Evolutionary conservation across 2,797 vertebrate genomes (phyloP), one percentile per base, ranked within the genome.

Genomic region (Molossus alvarezi): DNA sequence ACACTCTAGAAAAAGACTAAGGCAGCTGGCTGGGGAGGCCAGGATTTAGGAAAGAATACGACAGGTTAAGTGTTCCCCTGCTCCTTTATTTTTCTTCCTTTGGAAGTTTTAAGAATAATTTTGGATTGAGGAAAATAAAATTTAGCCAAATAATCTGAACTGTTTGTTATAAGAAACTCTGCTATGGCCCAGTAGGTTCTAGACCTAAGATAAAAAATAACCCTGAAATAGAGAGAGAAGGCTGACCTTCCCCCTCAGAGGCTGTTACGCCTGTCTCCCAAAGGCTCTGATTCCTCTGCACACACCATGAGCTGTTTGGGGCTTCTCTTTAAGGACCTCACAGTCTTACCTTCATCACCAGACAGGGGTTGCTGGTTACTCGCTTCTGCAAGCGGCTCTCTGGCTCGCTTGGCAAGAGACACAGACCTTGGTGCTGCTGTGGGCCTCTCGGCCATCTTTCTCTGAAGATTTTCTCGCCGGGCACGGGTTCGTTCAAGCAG

Each of bases 401-500:
- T 98, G 83, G 97, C 81, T 23, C 99, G 98, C 98, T 99, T 99
- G 9, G 91, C 97, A 11, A 98, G 94, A 29, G 77, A 0, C 88
- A 98, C 97, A 45, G 97, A 96, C 95, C 99, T 98, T 4, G 88
- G 97, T 69, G 98, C 99, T 11, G 98, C 98, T 20, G 97, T 99
- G 55, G 99, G 99, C 84, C 99, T 98, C 69, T 99, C 99, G 0
- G 99, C 99, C 97, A 99, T 99, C 97, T 99, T 99, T 98, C 98
- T 99, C 98, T 99, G 99, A 91, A 99, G 98, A 97, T 99, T 99
- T 97, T 99, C 99, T 96, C 99, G 97, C 94, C 99, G 99, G 95
- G 99, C 99, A 4, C 99, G 99, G 0, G 99, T 99, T 93, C 99
- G 99, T 98, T 99, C 99, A 37, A 99, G 98, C 67, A 99, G 98